Percentiles rank a stretch among this genome's conserved stretches.
Evolutionary conservation across 2,113 vertebrate species (phyloP).

Genomic region (Cebidichthys violaceus): DNA sequence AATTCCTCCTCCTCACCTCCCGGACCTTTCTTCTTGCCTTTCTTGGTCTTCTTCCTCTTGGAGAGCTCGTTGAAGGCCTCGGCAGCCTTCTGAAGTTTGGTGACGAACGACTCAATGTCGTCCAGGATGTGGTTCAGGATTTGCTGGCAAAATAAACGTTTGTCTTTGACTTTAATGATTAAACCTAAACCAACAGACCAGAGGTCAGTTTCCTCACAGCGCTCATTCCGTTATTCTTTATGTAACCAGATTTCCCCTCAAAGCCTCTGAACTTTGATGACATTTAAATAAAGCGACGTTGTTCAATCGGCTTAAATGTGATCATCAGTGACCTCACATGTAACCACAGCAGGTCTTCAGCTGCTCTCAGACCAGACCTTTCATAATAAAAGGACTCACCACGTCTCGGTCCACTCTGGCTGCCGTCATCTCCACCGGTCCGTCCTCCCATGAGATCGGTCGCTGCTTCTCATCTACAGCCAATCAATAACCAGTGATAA

Average conservation of each 20-base stretch:
- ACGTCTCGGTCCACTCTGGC: slow-evolving; percentile 93
- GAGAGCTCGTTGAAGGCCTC: slow-evolving; percentile 93
- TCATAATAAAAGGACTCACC: slow-evolving; percentile 79
- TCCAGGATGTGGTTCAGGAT: slow-evolving; percentile 98
- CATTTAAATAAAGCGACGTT: slow-evolving; percentile 3
- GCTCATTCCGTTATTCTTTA: slow-evolving; percentile 10
- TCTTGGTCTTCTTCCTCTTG: slow-evolving; percentile 92
- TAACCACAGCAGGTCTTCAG: neutral
- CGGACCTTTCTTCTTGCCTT: slow-evolving; percentile 91
- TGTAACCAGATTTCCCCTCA: slow-evolving; percentile 60
- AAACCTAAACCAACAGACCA: slow-evolving; percentile 42
- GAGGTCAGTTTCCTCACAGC: neutral
- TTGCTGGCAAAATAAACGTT: slow-evolving; percentile 84
- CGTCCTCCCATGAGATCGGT: slow-evolving; percentile 76
- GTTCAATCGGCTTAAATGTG: slow-evolving; percentile 20
- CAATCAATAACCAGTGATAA: neutral
- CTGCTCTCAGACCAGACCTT: slow-evolving; percentile 24
- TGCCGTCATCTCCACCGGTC: slow-evolving; percentile 85
- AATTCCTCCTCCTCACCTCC: slow-evolving; percentile 85
- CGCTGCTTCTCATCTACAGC: slow-evolving; percentile 85
- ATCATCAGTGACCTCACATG: neutral
- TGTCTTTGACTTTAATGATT: slow-evolving; percentile 41
- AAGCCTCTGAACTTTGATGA: slow-evolving; percentile 43
- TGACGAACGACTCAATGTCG: slow-evolving; percentile 96
- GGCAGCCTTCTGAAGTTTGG: slow-evolving; percentile 94